Evolutionary conservation across 2,797 vertebrate species (phyloP).

Genomic region (Glyptemys insculpta): DNA sequence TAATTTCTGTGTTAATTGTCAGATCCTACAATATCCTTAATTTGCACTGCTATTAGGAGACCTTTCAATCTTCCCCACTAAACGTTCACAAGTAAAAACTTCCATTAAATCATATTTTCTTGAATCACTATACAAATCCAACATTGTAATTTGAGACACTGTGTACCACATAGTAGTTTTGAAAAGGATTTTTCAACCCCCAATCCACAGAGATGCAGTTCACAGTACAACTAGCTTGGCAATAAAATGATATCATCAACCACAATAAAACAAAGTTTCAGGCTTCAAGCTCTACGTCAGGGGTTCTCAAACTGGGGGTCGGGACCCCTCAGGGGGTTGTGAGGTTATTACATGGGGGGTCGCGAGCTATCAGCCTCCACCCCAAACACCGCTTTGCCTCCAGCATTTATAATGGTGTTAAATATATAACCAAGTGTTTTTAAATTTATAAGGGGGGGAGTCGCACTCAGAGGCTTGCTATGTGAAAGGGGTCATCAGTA

Average conservation of each 20-base stretch:
- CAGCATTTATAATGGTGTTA: no score
- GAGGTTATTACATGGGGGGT: no score
- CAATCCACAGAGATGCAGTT: fast-evolving
- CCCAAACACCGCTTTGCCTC: no score
- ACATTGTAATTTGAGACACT: not conserved
- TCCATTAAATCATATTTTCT: fast-evolving
- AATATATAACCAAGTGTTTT: no score
- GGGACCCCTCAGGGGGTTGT: no score
- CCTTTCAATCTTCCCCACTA: not conserved
- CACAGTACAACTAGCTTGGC: fast-evolving
- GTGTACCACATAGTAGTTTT: not conserved
- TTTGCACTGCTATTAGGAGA: not conserved
- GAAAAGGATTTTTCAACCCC: not conserved
- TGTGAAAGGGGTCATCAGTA: no score
- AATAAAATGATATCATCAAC: not conserved
- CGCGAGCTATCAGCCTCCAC: no score
- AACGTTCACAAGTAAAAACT: fast-evolving
- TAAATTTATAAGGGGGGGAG: no score
- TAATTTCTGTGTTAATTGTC: fast-evolving
- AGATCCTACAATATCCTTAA: not conserved
- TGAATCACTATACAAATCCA: not conserved
- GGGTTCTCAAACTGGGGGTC: no score
- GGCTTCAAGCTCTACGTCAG: not conserved
- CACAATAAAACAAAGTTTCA: fast-evolving
- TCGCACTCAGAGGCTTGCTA: no score